Conservation (phyloP, 2,888 invertebrate genomes). For the Lucinisca nassula region DNA sequence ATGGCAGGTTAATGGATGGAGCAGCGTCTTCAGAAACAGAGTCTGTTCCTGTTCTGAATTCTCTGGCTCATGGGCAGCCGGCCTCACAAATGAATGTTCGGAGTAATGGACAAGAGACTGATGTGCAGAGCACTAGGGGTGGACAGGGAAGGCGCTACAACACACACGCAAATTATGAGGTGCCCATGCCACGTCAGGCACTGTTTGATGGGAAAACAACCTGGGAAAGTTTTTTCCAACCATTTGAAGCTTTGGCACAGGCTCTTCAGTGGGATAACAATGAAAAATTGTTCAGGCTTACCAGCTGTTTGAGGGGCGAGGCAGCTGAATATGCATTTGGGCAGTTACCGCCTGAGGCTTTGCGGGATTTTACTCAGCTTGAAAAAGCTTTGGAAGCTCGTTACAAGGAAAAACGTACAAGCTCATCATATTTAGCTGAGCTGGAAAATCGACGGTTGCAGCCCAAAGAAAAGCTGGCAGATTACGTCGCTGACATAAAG, state of each 20-base stretch:
- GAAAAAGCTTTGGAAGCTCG: slow-evolving; percentile 10
- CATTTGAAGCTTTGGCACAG: not conserved
- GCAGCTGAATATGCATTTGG: slow-evolving; percentile 19
- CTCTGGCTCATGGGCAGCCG: too few relatives aligned
- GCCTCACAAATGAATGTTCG: too few relatives aligned
- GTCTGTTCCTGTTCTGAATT: too few relatives aligned
- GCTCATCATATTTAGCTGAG: slow-evolving; percentile 48
- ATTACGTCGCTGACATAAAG: slow-evolving; percentile 55
- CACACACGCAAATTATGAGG: not conserved
- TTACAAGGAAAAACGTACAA: slow-evolving; percentile 24
- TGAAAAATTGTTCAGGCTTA: not conserved
- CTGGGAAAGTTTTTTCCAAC: too few relatives aligned
- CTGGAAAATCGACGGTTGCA: slow-evolving; percentile 43
- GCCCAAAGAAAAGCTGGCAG: slow-evolving; percentile 45
- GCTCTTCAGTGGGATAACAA: not conserved
- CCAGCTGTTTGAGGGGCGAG: not conserved
- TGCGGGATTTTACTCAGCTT: not conserved
- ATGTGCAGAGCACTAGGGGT: too few relatives aligned
- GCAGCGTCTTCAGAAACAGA: too few relatives aligned
- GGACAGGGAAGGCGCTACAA: too few relatives aligned
- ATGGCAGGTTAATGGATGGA: too few relatives aligned
- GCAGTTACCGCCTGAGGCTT: not conserved
- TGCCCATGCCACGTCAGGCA: not conserved
- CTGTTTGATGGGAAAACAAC: slow-evolving; percentile 19
- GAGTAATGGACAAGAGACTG: too few relatives aligned